phyloP scores from a whole-genome alignment of 2,888 invertebrate genomes.

The Coelinius sp. region DNA sequence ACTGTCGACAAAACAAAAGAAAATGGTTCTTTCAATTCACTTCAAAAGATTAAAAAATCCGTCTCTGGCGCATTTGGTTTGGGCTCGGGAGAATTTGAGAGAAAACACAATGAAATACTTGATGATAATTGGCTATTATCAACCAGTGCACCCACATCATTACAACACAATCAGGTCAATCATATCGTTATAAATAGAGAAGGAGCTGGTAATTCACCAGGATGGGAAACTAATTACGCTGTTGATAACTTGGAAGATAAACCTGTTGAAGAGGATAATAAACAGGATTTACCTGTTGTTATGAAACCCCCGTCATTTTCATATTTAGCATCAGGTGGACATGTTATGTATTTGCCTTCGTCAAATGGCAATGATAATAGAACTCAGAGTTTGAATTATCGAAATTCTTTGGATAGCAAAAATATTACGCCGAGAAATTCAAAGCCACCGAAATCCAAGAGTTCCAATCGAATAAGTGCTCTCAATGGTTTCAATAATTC shows the following conservation, averaged over 20 bases:
- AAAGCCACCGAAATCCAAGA: constrained; percentile 36
- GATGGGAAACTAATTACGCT: constrained; percentile 48
- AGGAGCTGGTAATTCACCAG: constrained; percentile 32
- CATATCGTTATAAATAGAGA: constrained; percentile 32
- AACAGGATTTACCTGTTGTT: constrained; percentile 55
- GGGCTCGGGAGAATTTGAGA: constrained; percentile 72
- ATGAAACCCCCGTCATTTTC: constrained; percentile 71
- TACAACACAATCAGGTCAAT: constrained; percentile 75
- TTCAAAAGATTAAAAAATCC: constrained; percentile 81
- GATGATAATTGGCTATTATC: constrained; percentile 87
- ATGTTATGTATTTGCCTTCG: constrained; percentile 85
- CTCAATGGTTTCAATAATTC: constrained; percentile 44
- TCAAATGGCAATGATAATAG: constrained; percentile 59
- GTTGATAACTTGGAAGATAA: constrained; percentile 32
- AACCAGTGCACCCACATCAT: constrained; percentile 83
- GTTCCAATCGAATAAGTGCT: constrained; percentile 34
- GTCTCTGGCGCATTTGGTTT: constrained; percentile 77
- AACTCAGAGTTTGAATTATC: constrained; percentile 52
- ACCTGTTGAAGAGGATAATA: constrained; percentile 45
- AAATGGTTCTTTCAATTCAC: constrained; percentile 74
- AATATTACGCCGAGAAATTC: constrained; percentile 48
- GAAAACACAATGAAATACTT: constrained; percentile 66
- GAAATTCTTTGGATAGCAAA: constrained; percentile 36
- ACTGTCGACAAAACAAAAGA: constrained; percentile 72
- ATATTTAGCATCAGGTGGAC: constrained; percentile 78